These are phyloP conservation scores for Cyclophora punctaria DNA, from an alignment of 2,888 invertebrate species.

Conservation along the genomic window DNA sequence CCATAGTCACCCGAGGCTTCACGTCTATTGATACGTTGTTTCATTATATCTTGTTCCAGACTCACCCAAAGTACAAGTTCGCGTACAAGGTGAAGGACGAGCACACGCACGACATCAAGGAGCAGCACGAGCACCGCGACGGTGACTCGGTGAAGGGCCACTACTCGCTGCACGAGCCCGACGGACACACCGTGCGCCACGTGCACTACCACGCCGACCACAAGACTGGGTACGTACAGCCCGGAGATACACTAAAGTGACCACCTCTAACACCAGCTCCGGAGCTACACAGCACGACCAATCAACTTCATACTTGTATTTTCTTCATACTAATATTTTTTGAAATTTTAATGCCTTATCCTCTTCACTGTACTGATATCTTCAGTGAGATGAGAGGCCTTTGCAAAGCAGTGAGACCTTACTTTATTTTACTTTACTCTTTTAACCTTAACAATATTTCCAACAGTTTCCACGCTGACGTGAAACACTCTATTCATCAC, in stretches of 20 bases:
- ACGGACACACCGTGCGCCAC: slow-evolving; percentile 54
- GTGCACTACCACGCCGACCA: slow-evolving; percentile 63
- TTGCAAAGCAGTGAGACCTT: too few species aligned
- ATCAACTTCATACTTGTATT: neutral
- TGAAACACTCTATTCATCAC: slow-evolving; percentile 27
- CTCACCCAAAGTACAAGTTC: slow-evolving; percentile 38
- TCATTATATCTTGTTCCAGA: slow-evolving; percentile 9
- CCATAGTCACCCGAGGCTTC: too few species aligned
- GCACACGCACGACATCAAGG: slow-evolving; percentile 59
- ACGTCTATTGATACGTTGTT: too few species aligned
- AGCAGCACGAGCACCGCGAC: slow-evolving; percentile 58
- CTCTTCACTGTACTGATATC: neutral
- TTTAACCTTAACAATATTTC: too few species aligned
- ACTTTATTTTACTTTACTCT: too few species aligned
- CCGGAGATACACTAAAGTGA: neutral
- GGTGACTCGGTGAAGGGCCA: slow-evolving; percentile 72
- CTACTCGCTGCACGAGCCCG: slow-evolving; percentile 69
- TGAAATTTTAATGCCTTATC: too few species aligned
- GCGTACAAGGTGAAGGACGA: slow-evolving; percentile 61
- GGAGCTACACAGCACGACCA: neutral
- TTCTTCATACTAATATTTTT: too few species aligned
- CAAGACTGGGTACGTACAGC: slow-evolving; percentile 24
- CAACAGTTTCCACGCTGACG: slow-evolving; percentile 29
- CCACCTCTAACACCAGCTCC: neutral
- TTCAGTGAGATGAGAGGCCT: neutral